Conservation (phyloP, 2,113 vertebrate species). For the Tor tambroides region DNA sequence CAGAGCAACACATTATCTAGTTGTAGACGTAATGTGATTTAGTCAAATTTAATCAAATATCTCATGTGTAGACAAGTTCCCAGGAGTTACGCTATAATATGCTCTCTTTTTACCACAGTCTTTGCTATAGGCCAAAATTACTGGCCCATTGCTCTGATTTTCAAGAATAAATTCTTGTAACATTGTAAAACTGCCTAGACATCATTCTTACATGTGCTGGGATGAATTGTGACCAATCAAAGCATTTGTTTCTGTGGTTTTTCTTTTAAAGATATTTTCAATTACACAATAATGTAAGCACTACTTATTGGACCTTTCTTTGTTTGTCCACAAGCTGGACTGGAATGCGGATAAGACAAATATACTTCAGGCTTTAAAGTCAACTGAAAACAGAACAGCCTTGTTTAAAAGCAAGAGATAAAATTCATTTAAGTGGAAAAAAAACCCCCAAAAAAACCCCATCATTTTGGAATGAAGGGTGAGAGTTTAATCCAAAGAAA, state of each 20-base stretch:
- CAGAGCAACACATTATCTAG: neutral
- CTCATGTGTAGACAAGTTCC: neutral
- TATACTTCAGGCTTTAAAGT: no score
- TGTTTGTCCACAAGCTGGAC: no score
- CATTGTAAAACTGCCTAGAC: neutral
- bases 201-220: neutral
- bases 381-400: no score
- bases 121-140: neutral
- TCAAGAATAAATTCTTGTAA: neutral
- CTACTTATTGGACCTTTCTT: neutral
- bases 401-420: no score
- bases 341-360: no score
- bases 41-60: conserved; percentile 45
- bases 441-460: no score
- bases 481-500: no score
- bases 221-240: neutral
- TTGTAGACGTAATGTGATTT: neutral
- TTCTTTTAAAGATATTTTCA: neutral
- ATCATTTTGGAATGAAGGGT: no score
- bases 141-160: neutral
- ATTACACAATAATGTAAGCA: neutral
- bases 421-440: no score
- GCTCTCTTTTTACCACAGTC: neutral
- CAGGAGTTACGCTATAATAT: neutral
- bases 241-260: neutral